A percentile compares a stretch with the other conserved stretches of the same genome.
Evolutionary conservation across 2,888 invertebrate genomes (phyloP).

Genomic region (Rambutsinella grinnellia): DNA sequence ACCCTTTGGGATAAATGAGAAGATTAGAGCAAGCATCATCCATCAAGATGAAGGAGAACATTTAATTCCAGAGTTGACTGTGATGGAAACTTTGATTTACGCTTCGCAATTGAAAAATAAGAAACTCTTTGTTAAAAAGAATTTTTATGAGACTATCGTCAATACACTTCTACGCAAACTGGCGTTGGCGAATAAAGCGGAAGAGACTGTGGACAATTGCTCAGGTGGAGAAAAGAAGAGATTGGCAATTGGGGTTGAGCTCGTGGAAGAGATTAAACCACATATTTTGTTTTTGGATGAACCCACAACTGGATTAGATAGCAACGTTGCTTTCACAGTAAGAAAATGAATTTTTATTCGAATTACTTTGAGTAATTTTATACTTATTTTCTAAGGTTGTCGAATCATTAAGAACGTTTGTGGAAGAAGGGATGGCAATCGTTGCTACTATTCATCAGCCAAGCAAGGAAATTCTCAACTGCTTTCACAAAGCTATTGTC

Average conservation of each 20-base stretch:
- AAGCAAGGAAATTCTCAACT: constrained; percentile 16
- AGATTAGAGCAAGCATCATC: constrained; percentile 34
- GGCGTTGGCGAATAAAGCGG: constrained; percentile 10
- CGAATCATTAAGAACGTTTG: not conserved
- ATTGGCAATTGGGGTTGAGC: constrained; percentile 46
- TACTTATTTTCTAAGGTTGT: not conserved
- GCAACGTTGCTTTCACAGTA: constrained; percentile 15
- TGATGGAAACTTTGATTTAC: constrained; percentile 36
- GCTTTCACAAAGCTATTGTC: constrained; percentile 20
- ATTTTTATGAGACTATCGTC: constrained; percentile 8
- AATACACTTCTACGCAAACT: constrained; percentile 9
- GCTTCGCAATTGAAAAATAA: constrained; percentile 41
- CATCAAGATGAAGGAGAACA: constrained; percentile 51
- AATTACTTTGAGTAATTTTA: not conserved
- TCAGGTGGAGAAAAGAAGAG: constrained; percentile 53
- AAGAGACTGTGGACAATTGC: constrained; percentile 22
- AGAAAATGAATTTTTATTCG: not conserved
- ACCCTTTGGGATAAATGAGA: no score
- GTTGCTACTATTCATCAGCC: constrained; percentile 41
- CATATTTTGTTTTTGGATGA: constrained; percentile 50
- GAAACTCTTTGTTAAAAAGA: not conserved
- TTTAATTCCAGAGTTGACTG: constrained; percentile 39
- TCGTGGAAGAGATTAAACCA: constrained; percentile 34
- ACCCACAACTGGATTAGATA: constrained; percentile 21
- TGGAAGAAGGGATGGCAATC: constrained; percentile 22